Conservation (phyloP, 2,113 vertebrate genomes). For the Phylloscopus trochiloides region DNA sequence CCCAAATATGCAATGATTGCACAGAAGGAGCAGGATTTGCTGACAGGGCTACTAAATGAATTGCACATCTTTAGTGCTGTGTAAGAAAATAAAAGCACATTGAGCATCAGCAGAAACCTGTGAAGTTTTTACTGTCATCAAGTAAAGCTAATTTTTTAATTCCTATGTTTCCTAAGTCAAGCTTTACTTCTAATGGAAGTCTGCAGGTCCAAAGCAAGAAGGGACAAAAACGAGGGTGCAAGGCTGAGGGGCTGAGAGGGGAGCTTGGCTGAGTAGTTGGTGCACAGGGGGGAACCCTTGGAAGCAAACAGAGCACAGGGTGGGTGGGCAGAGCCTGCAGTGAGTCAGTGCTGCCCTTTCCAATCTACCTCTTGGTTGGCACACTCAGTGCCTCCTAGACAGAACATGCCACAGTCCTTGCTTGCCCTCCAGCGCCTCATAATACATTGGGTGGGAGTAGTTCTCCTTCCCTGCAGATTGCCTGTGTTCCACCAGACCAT, state of each 20-base stretch:
- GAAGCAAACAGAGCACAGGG: accelerated
- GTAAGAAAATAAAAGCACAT: background rate
- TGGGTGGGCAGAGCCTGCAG: background rate
- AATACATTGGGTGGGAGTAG: background rate
- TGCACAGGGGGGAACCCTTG: accelerated
- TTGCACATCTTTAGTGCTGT: background rate
- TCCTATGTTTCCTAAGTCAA: background rate
- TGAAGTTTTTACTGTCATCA: background rate
- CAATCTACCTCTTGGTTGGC: no score
- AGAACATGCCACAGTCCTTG: background rate
- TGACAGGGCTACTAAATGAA: background rate
- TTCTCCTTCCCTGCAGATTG: background rate
- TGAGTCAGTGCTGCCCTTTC: background rate
- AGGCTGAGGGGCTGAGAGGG: accelerated
- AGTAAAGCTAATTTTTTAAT: background rate
- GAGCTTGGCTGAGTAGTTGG: background rate
- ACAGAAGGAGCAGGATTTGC: background rate
- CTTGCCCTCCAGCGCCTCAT: background rate
- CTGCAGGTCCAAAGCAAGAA: background rate
- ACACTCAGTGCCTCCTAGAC: no score
- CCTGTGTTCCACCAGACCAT: accelerated
- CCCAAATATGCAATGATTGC: accelerated
- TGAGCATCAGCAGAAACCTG: background rate
- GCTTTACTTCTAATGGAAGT: background rate
- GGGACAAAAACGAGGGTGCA: accelerated